These are phyloP conservation scores for Pterostichus niger DNA, from an alignment of 2,888 invertebrate species.

Conservation along the genomic window DNA sequence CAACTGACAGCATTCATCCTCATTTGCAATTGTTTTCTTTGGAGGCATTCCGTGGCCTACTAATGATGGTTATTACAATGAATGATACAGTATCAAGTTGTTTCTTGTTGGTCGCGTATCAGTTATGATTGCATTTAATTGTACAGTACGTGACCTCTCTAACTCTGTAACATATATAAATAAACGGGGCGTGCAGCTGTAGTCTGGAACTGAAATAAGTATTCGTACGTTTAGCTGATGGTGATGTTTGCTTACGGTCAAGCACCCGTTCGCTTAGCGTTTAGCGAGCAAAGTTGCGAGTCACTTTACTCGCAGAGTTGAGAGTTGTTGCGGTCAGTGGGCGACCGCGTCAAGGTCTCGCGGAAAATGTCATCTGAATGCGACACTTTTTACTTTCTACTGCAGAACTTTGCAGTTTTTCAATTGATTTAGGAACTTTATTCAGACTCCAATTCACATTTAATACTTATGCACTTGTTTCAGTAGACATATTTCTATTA, in stretches of 20 bases:
- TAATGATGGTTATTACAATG: constrained; percentile 26
- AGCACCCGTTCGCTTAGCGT: constrained; percentile 26
- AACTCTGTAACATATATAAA: constrained; percentile 49
- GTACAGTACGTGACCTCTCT: constrained; percentile 40
- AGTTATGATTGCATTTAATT: constrained; percentile 40
- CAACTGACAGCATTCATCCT: constrained; percentile 52
- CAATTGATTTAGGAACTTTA: neutral
- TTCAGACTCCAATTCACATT: no score
- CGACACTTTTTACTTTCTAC: constrained; percentile 11
- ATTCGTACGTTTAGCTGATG: neutral
- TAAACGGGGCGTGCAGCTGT: constrained; percentile 52
- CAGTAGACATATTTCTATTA: no score
- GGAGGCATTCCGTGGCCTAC: constrained; percentile 25
- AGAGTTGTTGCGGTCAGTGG: constrained; percentile 29
- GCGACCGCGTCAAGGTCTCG: constrained; percentile 46
- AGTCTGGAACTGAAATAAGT: constrained; percentile 25
- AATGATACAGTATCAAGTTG: constrained; percentile 3
- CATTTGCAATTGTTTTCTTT: constrained; percentile 39
- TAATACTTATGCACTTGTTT: no score
- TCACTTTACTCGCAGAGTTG: neutral
- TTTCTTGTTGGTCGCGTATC: neutral
- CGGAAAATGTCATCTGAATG: constrained; percentile 8
- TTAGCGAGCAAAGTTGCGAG: neutral
- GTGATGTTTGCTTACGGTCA: constrained; percentile 30
- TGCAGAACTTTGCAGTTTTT: neutral